Base-by-base conservation (phyloP, 2,888 invertebrate species). In the Callosobruchus maculatus region DNA sequence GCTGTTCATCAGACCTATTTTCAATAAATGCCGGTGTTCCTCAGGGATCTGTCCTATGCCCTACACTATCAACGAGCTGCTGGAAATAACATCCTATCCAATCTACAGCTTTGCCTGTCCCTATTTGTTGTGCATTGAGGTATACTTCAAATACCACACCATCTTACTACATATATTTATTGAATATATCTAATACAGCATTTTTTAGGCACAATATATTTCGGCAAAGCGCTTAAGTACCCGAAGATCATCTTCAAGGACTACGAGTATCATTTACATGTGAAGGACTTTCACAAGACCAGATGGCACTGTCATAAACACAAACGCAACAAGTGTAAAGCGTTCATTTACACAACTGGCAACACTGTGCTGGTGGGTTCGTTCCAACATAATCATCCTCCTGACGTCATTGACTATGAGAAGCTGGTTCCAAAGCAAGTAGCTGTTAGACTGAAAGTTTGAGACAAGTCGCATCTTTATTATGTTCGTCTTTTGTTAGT, bases 261-360 rank as follows among this genome's bases (percentile, higher is more conserved):
- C 22, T 78, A 78, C 73, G 76, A 77, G n/a, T 82, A 77, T 72
- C 74, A 72, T 3, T 76, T 82, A 7, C 80, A 82, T 68, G 78
- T 71, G 21, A 78, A 77, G 68, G 75, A 77, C 5, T 69, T 20
- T 9, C 70, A 22, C 22, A 76, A 73, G 72, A 81, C 81, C 2
- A 76, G 81, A 76, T 81, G 81, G 81, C 72, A 80, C 13, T 81
- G 81, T 73, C 78, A 73, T 22, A 71, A 75, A 13, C 77, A 80
- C 70, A 75, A 71, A 31, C 77, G 75, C 71, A 70, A 70, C 7
- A 76, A 78, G 71, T 79, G 81, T 72, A 77, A 73, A 30, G 77
- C 79, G n/a, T 77, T 75, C 21, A 71, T 80, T 0, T 79, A 80
- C 30, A 77, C 78, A 2, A 71, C 75, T 18, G 76, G 76, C 7